Percentiles rank a stretch among this genome's conserved stretches.
These are phyloP conservation scores for Prenolepis imparis DNA, from an alignment of 2,888 invertebrate genomes.

Conservation along the genomic window DNA sequence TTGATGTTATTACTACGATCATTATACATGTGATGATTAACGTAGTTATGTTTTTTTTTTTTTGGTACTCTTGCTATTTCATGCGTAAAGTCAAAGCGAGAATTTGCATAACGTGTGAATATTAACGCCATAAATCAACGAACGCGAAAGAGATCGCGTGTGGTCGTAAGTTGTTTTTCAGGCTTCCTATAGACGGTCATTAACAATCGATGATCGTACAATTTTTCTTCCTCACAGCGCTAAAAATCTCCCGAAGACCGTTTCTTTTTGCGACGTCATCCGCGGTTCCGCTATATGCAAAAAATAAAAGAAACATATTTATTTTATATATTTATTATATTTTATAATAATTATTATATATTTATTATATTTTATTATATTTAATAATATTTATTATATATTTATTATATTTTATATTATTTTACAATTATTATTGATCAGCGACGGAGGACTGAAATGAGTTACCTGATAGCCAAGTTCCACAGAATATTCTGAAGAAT, in stretches of 20 bases:
- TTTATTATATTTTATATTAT: background rate
- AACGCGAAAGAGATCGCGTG: background rate
- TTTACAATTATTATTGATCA: background rate
- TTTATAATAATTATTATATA: too few species aligned
- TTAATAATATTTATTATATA: too few species aligned
- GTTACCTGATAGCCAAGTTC: conserved; percentile 79
- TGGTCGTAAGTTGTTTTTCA: background rate
- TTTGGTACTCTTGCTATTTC: conserved; percentile 23
- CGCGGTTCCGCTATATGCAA: conserved; percentile 75
- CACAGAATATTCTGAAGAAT: conserved; percentile 77
- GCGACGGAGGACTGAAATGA: background rate
- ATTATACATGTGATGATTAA: background rate
- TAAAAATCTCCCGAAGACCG: conserved; percentile 82
- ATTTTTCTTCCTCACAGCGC: conserved; percentile 82
- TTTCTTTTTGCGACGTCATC: conserved; percentile 80
- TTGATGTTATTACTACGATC: background rate
- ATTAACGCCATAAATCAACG: conserved; percentile 29
- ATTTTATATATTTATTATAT: background rate
- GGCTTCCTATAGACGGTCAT: conserved; percentile 3
- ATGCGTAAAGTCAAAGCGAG: background rate
- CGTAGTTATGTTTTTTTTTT: conserved; percentile 12
- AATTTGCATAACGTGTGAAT: conserved; percentile 44
- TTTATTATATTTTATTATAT: too few species aligned
- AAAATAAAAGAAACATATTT: background rate
- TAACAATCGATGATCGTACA: conserved; percentile 81